Percentiles rank a stretch among this genome's conserved stretches.
phyloP scores from a whole-genome alignment of 2,113 vertebrate species.

The Casuarius casuarius region DNA sequence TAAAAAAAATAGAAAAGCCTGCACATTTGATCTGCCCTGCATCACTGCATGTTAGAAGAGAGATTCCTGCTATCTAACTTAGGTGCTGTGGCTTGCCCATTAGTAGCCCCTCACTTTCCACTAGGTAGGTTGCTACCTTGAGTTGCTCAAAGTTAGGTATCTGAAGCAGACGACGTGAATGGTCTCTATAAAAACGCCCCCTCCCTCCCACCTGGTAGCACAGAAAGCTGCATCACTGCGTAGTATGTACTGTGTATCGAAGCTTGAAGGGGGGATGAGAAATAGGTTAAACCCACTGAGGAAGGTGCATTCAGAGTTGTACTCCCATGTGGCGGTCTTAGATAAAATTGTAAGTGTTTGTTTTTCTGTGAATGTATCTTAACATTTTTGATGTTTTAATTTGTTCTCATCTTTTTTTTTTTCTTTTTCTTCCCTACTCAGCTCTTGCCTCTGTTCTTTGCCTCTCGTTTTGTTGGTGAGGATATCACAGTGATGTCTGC shows the following conservation, averaged over 20 bases:
- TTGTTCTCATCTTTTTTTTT: slow-evolving; percentile 72
- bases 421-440: slow-evolving; percentile 81
- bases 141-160: not conserved
- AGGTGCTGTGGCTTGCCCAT: not conserved
- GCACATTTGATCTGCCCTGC: not conserved
- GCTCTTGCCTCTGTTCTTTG: slow-evolving; percentile 84
- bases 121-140: not conserved
- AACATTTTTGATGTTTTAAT: slow-evolving; percentile 78
- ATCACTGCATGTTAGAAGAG: not conserved
- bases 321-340: not conserved
- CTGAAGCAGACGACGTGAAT: not conserved
- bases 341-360: slow-evolving; percentile 37
- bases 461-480: slow-evolving; percentile 85
- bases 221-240: not conserved
- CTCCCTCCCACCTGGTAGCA: not conserved
- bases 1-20: not conserved
- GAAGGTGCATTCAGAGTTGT: slow-evolving; percentile 27
- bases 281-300: not conserved
- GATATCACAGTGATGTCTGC: slow-evolving; percentile 95
- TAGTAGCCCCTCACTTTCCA: not conserved
- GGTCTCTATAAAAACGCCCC: not conserved
- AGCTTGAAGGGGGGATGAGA: not conserved
- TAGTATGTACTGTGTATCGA: not conserved
- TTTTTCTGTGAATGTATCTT: slow-evolving; percentile 68
- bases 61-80: not conserved